phyloP scores from a whole-genome alignment of 2,797 vertebrate genomes.

The Chelmon rostratus region DNA sequence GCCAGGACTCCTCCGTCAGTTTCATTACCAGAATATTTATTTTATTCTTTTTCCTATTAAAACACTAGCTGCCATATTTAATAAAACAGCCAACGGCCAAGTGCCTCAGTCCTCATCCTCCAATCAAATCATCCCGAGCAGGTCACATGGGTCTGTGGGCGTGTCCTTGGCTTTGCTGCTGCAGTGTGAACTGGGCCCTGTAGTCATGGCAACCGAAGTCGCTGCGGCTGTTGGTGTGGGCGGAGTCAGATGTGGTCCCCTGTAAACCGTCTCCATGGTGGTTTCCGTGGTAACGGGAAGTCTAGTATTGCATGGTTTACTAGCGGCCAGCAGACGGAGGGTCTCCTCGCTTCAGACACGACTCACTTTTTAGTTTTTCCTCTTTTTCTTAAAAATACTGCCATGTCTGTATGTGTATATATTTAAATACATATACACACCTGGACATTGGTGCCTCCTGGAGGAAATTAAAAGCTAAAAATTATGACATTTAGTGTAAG shows the following conservation, averaged over 20 bases:
- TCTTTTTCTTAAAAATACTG: conserved; percentile 64
- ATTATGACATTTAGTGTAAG: neutral
- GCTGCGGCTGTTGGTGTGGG: neutral
- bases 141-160: conserved; percentile 90
- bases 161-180: conserved; percentile 91
- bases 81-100: conserved; percentile 95
- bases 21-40: conserved; percentile 88
- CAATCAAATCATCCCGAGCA: conserved; percentile 85
- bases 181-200: conserved; percentile 82
- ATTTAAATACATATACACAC: neutral
- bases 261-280: conserved; percentile 40
- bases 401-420: conserved; percentile 16
- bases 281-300: conserved; percentile 51
- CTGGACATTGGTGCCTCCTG: conserved; percentile 55
- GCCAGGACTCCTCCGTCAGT: conserved; percentile 35
- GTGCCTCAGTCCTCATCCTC: conserved; percentile 94
- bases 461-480: neutral
- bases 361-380: conserved; percentile 23
- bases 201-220: conserved; percentile 31
- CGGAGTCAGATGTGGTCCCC: conserved; percentile 54
- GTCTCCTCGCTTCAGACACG: conserved; percentile 2
- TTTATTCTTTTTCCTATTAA: conserved; percentile 94
- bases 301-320: conserved; percentile 68
- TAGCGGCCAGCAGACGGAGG: conserved; percentile 34
- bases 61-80: conserved; percentile 93